phyloP scores from a whole-genome alignment of 2,888 invertebrate species.

The Phymatocera aterrima region DNA sequence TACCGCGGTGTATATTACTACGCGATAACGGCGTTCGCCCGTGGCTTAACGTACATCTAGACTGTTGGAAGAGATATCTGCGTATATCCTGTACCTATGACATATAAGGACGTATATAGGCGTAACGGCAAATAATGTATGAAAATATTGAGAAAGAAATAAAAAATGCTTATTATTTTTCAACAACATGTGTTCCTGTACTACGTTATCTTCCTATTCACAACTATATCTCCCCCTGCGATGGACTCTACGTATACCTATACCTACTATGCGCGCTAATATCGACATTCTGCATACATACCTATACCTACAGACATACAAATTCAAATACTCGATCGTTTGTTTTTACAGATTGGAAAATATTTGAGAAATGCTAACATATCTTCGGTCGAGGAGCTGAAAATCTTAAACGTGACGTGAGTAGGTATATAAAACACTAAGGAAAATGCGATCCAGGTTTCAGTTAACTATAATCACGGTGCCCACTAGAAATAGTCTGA shows the following conservation, averaged over 20 bases:
- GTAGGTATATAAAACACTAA: constrained; percentile 63
- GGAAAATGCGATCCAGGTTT: not conserved
- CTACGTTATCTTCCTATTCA: not conserved
- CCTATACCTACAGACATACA: not conserved
- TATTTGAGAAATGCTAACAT: constrained; percentile 82
- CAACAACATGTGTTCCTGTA: not conserved
- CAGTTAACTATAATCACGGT: too few relatives aligned
- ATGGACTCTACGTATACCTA: not conserved
- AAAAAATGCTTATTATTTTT: not conserved
- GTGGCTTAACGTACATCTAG: not conserved
- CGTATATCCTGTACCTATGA: too few relatives aligned
- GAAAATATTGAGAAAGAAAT: not conserved
- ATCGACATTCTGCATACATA: too few relatives aligned
- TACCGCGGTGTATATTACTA: not conserved
- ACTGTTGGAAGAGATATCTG: not conserved
- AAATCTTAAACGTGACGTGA: constrained; percentile 84
- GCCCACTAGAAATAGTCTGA: too few relatives aligned
- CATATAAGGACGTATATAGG: too few relatives aligned
- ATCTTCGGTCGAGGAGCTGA: constrained; percentile 80
- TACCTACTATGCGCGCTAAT: too few relatives aligned
- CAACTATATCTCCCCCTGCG: not conserved
- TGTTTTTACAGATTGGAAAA: constrained; percentile 80
- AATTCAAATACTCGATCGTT: not conserved
- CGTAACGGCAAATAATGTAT: not conserved
- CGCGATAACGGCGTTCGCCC: not conserved